Conservation (phyloP, 2,797 vertebrate species). For the Sebastes diaconus region DNA sequence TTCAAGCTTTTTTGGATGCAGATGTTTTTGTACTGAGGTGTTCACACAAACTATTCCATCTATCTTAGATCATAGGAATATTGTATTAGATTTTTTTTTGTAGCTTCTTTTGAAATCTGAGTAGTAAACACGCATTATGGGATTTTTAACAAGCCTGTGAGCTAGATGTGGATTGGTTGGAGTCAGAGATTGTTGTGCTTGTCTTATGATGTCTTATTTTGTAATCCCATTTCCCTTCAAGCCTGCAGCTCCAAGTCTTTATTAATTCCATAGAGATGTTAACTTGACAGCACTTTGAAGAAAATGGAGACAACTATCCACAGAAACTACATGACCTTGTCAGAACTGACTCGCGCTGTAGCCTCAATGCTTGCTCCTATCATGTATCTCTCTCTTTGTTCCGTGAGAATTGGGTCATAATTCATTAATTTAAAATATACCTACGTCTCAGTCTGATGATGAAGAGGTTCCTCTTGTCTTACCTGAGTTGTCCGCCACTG, state of each 20-base stretch:
- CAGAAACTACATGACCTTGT: conserved; percentile 48
- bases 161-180: conserved; percentile 38
- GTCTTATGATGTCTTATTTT: conserved; percentile 46
- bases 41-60: background rate
- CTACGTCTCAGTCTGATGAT: conserved; percentile 44
- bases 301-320: conserved; percentile 50
- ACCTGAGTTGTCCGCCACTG: conserved; percentile 11
- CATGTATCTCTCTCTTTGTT: conserved; percentile 61
- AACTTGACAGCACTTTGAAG: conserved; percentile 67
- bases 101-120: conserved; percentile 14
- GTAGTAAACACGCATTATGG: conserved; percentile 18
- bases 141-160: conserved; percentile 29
- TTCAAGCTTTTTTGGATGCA: background rate
- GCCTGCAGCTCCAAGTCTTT: conserved; percentile 36
- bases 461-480: conserved; percentile 33
- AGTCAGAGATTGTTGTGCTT: conserved; percentile 40
- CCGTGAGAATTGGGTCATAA: conserved; percentile 24
- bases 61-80: background rate
- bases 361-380: conserved; percentile 26
- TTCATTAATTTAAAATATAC: conserved; percentile 47
- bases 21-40: background rate
- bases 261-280: conserved; percentile 57
- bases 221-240: conserved; percentile 39
- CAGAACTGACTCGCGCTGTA: conserved; percentile 36
- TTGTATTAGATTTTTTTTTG: background rate